These are phyloP conservation scores for Nephotettix cincticeps DNA, from an alignment of 1,140 invertebrate species.

Conservation along the genomic window DNA sequence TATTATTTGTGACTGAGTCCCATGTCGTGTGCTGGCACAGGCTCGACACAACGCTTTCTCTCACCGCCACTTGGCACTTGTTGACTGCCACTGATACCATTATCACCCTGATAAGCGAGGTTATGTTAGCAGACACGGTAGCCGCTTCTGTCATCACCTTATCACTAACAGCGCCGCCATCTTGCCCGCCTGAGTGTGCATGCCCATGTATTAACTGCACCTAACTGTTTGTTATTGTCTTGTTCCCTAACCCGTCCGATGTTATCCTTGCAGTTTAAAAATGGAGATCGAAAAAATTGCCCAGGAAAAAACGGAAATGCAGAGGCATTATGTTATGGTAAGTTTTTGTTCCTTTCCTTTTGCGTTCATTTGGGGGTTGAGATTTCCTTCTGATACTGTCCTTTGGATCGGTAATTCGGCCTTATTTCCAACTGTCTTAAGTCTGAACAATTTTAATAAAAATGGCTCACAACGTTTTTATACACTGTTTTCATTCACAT, in stretches of 20 bases:
- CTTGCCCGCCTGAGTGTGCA: not conserved
- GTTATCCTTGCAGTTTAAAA: conserved; percentile 63
- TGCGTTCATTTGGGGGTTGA: not conserved
- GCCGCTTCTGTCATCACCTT: not conserved
- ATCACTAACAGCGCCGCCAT: conserved; percentile 2
- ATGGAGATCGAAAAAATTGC: conserved; percentile 94
- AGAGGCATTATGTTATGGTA: conserved; percentile 98
- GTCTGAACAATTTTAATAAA: no score
- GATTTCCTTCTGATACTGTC: no score
- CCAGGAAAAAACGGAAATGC: conserved; percentile 98
- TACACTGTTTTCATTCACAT: no score
- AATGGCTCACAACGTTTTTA: no score
- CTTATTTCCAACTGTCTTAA: no score
- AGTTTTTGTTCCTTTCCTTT: conserved; percentile 56
- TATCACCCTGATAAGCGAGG: not conserved
- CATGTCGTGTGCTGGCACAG: no score
- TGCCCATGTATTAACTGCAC: not conserved
- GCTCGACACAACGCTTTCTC: no score
- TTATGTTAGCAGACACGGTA: not conserved
- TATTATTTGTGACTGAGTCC: no score
- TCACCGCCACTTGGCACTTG: no score
- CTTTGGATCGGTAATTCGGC: no score
- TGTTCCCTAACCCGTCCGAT: conserved; percentile 17
- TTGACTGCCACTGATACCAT: not conserved
- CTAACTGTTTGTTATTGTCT: conserved; percentile 10